Evolutionary conservation across 2,797 vertebrate species (phyloP).

Genomic region (Phalloptychus januarius): DNA sequence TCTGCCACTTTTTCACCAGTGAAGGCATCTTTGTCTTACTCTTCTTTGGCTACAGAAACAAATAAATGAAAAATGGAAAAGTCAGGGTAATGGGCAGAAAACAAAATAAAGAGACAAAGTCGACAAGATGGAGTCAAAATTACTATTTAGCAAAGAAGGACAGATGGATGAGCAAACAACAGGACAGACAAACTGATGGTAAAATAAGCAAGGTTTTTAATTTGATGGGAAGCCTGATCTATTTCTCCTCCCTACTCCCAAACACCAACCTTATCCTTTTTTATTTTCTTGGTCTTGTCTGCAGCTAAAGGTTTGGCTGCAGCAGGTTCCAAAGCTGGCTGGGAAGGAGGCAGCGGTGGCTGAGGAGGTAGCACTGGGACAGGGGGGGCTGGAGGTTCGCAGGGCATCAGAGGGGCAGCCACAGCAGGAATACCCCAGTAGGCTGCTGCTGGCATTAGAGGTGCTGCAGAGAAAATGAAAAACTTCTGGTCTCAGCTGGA

Average conservation of each 20-base stretch:
- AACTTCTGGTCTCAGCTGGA: not conserved
- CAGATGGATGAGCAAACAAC: not conserved
- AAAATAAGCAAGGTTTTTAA: not conserved
- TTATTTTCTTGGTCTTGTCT: slow-evolving; percentile 90
- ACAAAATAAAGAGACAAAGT: not conserved
- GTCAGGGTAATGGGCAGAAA: not conserved
- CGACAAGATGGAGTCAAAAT: not conserved
- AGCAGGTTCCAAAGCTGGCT: slow-evolving; percentile 70
- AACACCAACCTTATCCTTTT: slow-evolving; percentile 89
- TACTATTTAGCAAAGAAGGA: not conserved
- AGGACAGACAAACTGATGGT: not conserved
- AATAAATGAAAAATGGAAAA: not conserved
- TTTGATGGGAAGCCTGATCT: no score
- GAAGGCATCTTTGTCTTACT: slow-evolving; percentile 98
- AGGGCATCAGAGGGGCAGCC: slow-evolving; percentile 78
- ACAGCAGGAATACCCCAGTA: slow-evolving; percentile 84
- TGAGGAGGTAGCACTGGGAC: slow-evolving; percentile 69
- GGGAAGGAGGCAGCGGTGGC: slow-evolving; percentile 73
- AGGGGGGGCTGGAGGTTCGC: slow-evolving; percentile 80
- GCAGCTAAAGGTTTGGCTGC: slow-evolving; percentile 72
- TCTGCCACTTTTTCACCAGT: slow-evolving; percentile 98
- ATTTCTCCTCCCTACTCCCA: not conserved
- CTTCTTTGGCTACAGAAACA: slow-evolving; percentile 85
- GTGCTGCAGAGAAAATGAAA: slow-evolving; percentile 58
- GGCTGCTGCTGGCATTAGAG: slow-evolving; percentile 69